Base-by-base conservation (phyloP, 2,888 invertebrate species). In the Pharmacophagus antenor region DNA sequence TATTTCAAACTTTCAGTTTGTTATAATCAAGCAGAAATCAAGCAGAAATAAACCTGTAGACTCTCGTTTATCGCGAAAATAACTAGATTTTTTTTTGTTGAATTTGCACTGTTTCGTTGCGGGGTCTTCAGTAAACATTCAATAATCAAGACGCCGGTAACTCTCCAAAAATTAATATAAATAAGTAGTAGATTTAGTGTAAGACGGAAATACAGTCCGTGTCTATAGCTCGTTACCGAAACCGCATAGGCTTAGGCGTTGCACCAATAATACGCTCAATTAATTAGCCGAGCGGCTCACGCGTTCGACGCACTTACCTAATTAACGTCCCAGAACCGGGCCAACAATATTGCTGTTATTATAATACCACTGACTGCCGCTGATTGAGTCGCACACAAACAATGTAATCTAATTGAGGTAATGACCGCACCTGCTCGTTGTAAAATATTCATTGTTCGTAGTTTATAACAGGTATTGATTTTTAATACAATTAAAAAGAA, bases 201-300 rank as follows among this genome's bases (percentile, higher is more conserved):
- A n/a, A 15, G 47, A 20, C 8, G 22, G 15, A 22, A 47, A 47
- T 47, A 47, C 10, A 22, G 10, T 10, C 2, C 15, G 10, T 25
- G 23, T 23, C 2, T 48, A 48, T 48, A 23, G 6, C 53, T 53
- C 17, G 42, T 53, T 70, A 69, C 63, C 65, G 62, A 67, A 78
- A 81, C 80, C 79, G 69, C 82, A 80, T 69, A 71, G 77, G 77
- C 77, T 44, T 76, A 76, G 74, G 74, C 71, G 76, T 75, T 82
- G 80, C 78, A 76, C 79, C 77, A 82, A 82, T 85, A 85, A 82
- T 85, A 85, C 80, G 81, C 76, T 80, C 85, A 84, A 88, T 88
- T 88, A 87, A 88, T 88, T 85, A 85, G 79, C 70, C 65, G 64
- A 69, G 71, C 70, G 76, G 73, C 70, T 81, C 80, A 84, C 82